A percentile compares a stretch with the other conserved stretches of the same genome.
These are phyloP conservation scores for Panopea generosa DNA, from an alignment of 2,888 invertebrate species.

Conservation along the genomic window DNA sequence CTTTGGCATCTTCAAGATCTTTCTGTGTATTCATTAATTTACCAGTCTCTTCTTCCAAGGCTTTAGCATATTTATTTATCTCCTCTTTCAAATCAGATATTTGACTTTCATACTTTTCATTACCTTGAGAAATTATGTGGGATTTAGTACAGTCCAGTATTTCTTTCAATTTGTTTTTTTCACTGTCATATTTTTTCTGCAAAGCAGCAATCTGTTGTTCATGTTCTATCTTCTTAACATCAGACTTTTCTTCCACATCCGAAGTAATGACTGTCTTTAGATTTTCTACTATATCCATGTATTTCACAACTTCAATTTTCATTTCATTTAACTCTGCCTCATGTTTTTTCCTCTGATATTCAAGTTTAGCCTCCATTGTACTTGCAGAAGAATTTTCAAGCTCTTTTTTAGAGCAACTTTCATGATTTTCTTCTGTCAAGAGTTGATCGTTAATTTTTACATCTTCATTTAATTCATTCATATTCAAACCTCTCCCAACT, in stretches of 20 bases:
- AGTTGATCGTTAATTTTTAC: too few relatives aligned
- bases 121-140: neutral
- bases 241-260: neutral
- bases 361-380: too few relatives aligned
- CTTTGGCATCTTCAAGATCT: slow-evolving; percentile 37
- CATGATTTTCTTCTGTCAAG: too few relatives aligned
- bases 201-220: slow-evolving; percentile 23
- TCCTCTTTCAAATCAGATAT: slow-evolving; percentile 32
- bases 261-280: too few relatives aligned
- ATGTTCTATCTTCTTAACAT: slow-evolving; percentile 52
- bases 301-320: slow-evolving; percentile 31
- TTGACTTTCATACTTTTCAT: slow-evolving; percentile 24
- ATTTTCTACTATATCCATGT: slow-evolving; percentile 21
- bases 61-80: neutral
- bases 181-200: slow-evolving; percentile 35
- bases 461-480: too few relatives aligned
- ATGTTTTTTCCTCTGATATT: slow-evolving; percentile 17
- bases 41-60: slow-evolving; percentile 6
- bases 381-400: too few relatives aligned
- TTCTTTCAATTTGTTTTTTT: slow-evolving; percentile 35
- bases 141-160: neutral
- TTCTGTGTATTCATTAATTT: slow-evolving; percentile 7
- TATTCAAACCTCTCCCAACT: neutral
- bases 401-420: too few relatives aligned
- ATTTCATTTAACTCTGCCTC: slow-evolving; percentile 40